These are phyloP conservation scores for Bellardia pandia DNA, from an alignment of 2,888 invertebrate species.

Conservation along the genomic window DNA sequence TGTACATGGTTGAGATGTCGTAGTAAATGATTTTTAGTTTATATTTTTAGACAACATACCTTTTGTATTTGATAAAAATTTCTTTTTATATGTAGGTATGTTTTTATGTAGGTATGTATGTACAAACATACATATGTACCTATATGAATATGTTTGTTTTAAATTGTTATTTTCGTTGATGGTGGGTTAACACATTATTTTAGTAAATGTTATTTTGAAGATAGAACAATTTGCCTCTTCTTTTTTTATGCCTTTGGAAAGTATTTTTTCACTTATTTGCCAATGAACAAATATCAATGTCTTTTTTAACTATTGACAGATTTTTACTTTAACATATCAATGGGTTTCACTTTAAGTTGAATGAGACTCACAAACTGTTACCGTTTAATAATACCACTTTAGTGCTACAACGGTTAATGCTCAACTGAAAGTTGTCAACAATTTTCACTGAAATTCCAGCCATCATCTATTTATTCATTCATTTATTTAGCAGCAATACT, in stretches of 20 bases:
- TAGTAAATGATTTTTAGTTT: not conserved
- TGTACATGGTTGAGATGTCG: not conserved
- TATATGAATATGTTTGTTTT: not conserved
- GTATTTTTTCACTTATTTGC: not conserved
- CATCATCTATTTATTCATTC: constrained; percentile 54
- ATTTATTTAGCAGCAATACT: constrained; percentile 49
- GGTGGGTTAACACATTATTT: not conserved
- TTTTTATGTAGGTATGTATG: not conserved
- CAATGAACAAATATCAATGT: not conserved
- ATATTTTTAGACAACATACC: not conserved
- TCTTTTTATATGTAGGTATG: not conserved
- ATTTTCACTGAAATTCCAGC: constrained; percentile 71
- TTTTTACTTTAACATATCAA: constrained; percentile 18
- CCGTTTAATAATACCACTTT: constrained; percentile 56
- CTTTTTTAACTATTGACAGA: not conserved
- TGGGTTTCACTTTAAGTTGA: constrained; percentile 53
- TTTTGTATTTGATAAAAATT: constrained; percentile 12
- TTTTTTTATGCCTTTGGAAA: not conserved
- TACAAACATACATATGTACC: not conserved
- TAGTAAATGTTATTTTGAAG: not conserved
- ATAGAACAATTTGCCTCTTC: not conserved
- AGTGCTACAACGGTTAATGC: constrained; percentile 71
- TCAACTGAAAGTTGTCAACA: constrained; percentile 73
- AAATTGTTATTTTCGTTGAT: not conserved
- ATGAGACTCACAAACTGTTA: constrained; percentile 1